Evolutionary conservation across 30 jellyfish, hydroid and myxozoan genomes (phyloP).

Genomic region (Pelagia noctiluca): DNA sequence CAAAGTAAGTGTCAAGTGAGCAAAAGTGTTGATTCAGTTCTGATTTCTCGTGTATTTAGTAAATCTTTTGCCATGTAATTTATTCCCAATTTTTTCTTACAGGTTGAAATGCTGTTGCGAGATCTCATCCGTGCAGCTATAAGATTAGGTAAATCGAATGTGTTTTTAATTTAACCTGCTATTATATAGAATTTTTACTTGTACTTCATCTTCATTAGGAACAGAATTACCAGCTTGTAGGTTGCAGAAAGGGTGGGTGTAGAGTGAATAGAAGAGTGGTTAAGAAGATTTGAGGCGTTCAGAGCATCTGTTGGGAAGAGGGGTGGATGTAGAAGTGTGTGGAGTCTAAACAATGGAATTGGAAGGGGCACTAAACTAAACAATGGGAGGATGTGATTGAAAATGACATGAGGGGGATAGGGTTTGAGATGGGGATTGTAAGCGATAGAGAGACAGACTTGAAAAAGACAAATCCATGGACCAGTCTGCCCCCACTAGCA

Average conservation of each 20-base stretch:
- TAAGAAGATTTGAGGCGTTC: background rate
- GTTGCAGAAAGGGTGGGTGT: background rate
- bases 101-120: slow-evolving; percentile 49
- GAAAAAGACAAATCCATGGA: too few relatives aligned
- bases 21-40: too few relatives aligned
- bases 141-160: slow-evolving; percentile 32
- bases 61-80: background rate
- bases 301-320: too few relatives aligned
- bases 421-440: too few relatives aligned
- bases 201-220: background rate
- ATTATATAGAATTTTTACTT: background rate
- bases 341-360: too few relatives aligned
- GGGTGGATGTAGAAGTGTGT: too few relatives aligned
- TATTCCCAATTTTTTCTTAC: background rate
- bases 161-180: background rate
- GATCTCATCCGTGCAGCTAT: slow-evolving; percentile 57
- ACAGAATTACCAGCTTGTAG: background rate
- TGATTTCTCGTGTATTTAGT: background rate
- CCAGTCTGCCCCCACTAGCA: too few relatives aligned
- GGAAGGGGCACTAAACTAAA: too few relatives aligned
- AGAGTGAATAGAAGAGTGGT: background rate
- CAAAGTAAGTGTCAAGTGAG: too few relatives aligned
- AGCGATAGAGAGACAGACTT: too few relatives aligned
- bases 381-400: too few relatives aligned
- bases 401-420: too few relatives aligned